Base-by-base conservation (phyloP, 2,888 invertebrate genomes). In the Acanthoscelides obtectus region DNA sequence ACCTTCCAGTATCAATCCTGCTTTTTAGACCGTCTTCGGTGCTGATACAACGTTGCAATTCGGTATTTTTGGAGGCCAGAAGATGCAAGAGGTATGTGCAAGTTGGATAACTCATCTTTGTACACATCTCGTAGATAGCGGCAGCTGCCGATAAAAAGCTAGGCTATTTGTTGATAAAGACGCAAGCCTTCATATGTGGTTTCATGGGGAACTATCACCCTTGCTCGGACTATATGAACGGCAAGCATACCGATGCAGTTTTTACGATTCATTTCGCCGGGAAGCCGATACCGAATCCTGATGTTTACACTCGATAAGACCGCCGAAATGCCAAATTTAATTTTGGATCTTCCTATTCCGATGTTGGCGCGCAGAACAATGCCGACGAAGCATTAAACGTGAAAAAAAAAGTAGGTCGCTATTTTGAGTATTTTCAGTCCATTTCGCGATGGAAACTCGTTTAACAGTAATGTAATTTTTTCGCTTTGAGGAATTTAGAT, bases 241-340 rank as follows among this genome's bases (percentile, higher is more conserved):
- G 45, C 8, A 17, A 3, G 45, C 45, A 72, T 79, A 78, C 79
- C 79, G 78, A 78, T 81, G 82, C 81, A 82, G 78, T 82, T 82
- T 81, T 82, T 79, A 79, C 81, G 77, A 79, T 80, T 81, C 81
- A 82, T 82, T 82, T 80, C 76, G 69, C 74, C 68, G 1, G 12
- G 45, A 45, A 78, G 76, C 80, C 80, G 79, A 80, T 81, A 81
- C 80, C 77, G 77, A 80, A 80, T 80, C 75, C 78, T 79, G 78
- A 80, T 82, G 80, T 82, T 82, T 81, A 81, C 81, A 82, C 81
- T 79, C 73, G 80, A 80, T 75, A 77, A 78, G 77, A 75, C 77
- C 72, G 74, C 76, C 70, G 72, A 77, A 79, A 80, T 79, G 77
- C 75, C 74, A 80, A 80, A 81, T 81, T 81, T 76, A 81, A 81